Base-by-base conservation (phyloP, 1,140 invertebrate genomes). In the Anoplolepis gracilipes region DNA sequence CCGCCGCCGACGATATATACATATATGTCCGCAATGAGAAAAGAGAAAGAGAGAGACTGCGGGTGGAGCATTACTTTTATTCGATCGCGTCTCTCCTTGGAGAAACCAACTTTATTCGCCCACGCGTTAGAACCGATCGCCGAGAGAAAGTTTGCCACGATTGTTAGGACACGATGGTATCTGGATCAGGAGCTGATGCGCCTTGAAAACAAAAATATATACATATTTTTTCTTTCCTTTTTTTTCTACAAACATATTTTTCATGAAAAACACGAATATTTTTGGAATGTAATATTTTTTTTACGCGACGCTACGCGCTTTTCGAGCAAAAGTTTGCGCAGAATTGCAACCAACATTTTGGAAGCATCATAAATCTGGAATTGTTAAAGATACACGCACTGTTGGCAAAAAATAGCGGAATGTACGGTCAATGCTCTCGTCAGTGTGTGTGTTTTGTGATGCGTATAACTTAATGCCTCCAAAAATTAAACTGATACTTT, bases 231-330 rank as follows among this genome's bases (percentile, higher is more conserved):
- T 79, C 42, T 59, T 59, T 2, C 36, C 10, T 22, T 6, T 2
- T 49, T 42, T 65, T 42, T 73, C 33, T 39, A 30, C 39, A 70
- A 42, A 25, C 67, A 73, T 82, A 72, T 82, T 72, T 82, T 82
- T 72, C 78, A 33, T 30, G 39, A 82, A 82, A 82, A 82, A 82
- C 13, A 82, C 67, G 67, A 82, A 82, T 82, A 82, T 82, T 82
- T 72, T 39, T 8, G 25, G 78, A n/a, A 33, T 33, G 19, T 65
- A 55, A 36, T 81, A 72, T 72, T 82, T 82, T 82, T 82, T 82
- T 72, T 82, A 72, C 57, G 49, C 22, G 67, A 73, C 67, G 53
- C 36, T 70, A 73, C 59, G 67, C 67, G 67, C 28, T 82, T 82
- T 82, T 59, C 53, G 67, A 42, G 28, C 33, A 82, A 73, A 59